Percentiles rank a stretch among this genome's conserved stretches.
These are phyloP conservation scores for Stenurella melanura DNA, from an alignment of 2,888 invertebrate species.

Conservation along the genomic window DNA sequence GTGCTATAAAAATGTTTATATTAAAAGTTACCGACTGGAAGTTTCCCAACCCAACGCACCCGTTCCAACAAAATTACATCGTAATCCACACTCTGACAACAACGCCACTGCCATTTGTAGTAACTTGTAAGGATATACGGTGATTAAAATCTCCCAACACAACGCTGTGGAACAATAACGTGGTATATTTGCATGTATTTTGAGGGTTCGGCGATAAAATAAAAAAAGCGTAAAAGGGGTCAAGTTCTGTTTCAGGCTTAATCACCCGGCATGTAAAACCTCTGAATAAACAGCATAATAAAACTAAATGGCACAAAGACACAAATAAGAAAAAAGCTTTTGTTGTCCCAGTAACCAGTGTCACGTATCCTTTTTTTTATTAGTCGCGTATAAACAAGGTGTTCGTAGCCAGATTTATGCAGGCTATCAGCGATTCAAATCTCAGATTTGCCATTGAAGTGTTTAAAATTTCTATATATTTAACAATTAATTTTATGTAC, in stretches of 20 bases:
- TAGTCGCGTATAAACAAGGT: constrained; percentile 70
- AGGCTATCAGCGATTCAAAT: constrained; percentile 72
- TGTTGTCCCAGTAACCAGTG: constrained; percentile 64
- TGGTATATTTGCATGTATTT: constrained; percentile 33
- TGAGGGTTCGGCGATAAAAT: constrained; percentile 26
- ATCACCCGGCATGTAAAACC: constrained; percentile 35
- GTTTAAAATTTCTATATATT: constrained; percentile 73
- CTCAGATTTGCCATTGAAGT: constrained; percentile 73
- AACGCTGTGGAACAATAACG: constrained; percentile 31
- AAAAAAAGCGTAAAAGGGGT: constrained; percentile 32
- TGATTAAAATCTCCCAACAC: constrained; percentile 31
- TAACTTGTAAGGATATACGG: constrained; percentile 31
- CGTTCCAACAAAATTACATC: neutral
- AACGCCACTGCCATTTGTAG: constrained; percentile 24
- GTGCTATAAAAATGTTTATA: neutral
- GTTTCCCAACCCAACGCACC: neutral
- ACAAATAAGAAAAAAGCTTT: constrained; percentile 52
- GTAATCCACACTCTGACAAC: neutral
- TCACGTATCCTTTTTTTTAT: constrained; percentile 64
- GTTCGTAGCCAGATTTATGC: constrained; percentile 72
- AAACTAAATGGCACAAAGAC: constrained; percentile 52
- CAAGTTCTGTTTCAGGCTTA: constrained; percentile 33
- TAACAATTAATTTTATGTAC: constrained; percentile 73
- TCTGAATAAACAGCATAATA: constrained; percentile 51
- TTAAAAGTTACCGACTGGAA: neutral